Evolutionary conservation across 2,797 vertebrate species (phyloP), one percentile per base, ranked within the genome.

Genomic region (Heteromormyrus szaboi): DNA sequence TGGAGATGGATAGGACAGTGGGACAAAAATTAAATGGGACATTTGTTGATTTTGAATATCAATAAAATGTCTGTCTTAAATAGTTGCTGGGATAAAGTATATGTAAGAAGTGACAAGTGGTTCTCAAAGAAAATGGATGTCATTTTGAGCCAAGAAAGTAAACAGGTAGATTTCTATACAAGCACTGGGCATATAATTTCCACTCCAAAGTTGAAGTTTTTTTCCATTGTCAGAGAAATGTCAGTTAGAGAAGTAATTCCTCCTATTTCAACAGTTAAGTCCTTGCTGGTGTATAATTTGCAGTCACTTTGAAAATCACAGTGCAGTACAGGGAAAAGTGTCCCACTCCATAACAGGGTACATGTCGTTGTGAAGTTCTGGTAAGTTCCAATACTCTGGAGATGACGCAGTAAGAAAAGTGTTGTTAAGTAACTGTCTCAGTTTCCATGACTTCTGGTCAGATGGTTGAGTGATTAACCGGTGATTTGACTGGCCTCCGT

Each of bases 251-350:
- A 44, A 89, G 33, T 90, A 88, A 89, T 87, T 89, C 85, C 50
- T 89, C 50, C 53, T 90, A 79, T 89, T 44, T 87, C 87, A 79
- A 86, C 88, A 48, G 76, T 88, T 6, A 62, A 25, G 33, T 59
- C 88, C 89, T 89, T 83, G 85, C 89, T 90, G 89, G 88, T 86
- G 88, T 91, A 88, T 90, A 89, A 88, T 87, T 88, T 91, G 84
- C 48, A 83, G 88, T 92, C 91, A 91, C 86, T 19, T 83, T 85
- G 86, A 2, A 79, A 90, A 87, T 62, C 8, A 41, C 3, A 46
- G 37, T 37, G 53, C 17, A 19, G 19, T 14, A 65, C 51, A 37
- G 41, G 4, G 53, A 87, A 68, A 9, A 87, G 22, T 37, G 29
- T 87, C 86, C 37, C 19, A 44, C 4, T 3, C 41, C 0, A 9